These are phyloP conservation scores for Acanthopleura granulata DNA, from an alignment of 2,888 invertebrate species.

Conservation along the genomic window DNA sequence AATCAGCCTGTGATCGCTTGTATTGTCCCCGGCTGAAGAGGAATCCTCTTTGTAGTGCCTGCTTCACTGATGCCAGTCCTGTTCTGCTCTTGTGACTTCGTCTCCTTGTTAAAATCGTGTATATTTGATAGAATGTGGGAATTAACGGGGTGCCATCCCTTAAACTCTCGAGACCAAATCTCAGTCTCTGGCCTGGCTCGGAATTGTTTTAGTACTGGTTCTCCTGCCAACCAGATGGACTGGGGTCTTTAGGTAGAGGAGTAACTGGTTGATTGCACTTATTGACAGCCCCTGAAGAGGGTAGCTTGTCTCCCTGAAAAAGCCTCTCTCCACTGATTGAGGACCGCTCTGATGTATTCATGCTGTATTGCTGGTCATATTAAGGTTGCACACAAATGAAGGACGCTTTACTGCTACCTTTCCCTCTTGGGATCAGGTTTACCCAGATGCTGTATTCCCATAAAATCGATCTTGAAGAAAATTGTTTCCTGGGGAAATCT, in stretches of 20 bases:
- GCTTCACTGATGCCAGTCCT: no score
- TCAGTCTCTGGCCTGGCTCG: background rate
- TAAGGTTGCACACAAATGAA: conserved; percentile 12
- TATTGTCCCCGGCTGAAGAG: no score
- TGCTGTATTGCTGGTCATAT: background rate
- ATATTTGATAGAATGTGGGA: background rate
- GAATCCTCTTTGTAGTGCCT: no score
- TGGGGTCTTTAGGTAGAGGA: background rate
- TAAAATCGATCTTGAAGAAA: conserved; percentile 19
- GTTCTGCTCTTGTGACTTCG: no score
- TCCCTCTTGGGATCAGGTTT: background rate
- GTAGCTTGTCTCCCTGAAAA: conserved; percentile 5
- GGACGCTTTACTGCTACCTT: conserved; percentile 8
- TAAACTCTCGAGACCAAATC: background rate
- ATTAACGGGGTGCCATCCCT: background rate
- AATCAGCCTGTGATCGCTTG: no score
- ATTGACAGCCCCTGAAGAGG: conserved; percentile 1
- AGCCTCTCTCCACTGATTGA: conserved; percentile 14
- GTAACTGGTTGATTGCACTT: conserved; percentile 9
- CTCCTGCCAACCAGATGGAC: no score
- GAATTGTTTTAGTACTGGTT: background rate
- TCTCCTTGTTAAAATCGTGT: background rate
- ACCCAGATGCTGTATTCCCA: conserved; percentile 16
- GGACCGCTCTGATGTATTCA: conserved; percentile 2
- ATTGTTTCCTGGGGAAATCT: conserved; percentile 20